Percentiles rank a stretch among this genome's conserved stretches.
phyloP scores from a whole-genome alignment of 2,797 vertebrate genomes.

The Tokudaia tokunoshimensis region DNA sequence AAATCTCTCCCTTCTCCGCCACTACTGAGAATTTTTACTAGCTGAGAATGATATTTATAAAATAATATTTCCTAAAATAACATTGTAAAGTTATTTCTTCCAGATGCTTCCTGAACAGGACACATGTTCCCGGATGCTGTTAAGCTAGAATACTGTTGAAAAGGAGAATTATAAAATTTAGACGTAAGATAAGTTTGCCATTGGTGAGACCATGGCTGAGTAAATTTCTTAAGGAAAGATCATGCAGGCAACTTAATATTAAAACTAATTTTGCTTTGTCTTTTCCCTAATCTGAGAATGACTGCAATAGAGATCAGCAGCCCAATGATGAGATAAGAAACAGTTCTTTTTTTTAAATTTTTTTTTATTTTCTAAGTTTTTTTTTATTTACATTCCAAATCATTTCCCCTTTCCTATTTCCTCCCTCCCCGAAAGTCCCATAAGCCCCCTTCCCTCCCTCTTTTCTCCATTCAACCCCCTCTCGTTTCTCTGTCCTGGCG shows the following conservation, averaged over 20 bases:
- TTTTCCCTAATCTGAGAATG: neutral
- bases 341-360: neutral
- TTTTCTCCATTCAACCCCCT: too few species aligned
- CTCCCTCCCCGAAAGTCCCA: too few species aligned
- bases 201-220: neutral
- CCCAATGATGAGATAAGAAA: neutral
- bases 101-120: slow-evolving; percentile 16
- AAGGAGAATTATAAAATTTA: neutral
- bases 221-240: neutral
- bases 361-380: too few species aligned
- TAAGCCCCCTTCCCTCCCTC: too few species aligned
- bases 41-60: neutral
- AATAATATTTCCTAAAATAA: neutral
- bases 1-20: neutral
- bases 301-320: neutral
- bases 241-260: neutral
- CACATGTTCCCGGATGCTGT: neutral
- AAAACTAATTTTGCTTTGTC: slow-evolving; percentile 3
- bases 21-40: neutral
- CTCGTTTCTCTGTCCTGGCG: too few species aligned
- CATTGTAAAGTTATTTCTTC: neutral
- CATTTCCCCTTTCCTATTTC: too few species aligned
- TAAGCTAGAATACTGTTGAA: neutral
- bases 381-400: too few species aligned
- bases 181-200: neutral